Percentiles rank a stretch among this genome's conserved stretches.
Evolutionary conservation across 2,113 vertebrate genomes (phyloP).

Genomic region (Ptyas mucosa): DNA sequence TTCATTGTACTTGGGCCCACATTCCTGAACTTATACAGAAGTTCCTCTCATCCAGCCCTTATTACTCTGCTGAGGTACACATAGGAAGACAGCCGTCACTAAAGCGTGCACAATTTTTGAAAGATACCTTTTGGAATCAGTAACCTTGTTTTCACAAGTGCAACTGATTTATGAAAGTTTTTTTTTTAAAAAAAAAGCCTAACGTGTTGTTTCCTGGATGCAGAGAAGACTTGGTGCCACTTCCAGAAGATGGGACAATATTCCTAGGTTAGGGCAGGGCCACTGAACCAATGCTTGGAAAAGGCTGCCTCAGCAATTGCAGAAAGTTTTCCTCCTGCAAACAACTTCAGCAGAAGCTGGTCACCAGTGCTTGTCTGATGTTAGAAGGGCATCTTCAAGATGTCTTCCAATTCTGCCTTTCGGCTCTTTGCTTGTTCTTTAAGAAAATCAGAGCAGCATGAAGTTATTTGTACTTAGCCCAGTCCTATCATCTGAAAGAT

Average conservation of each 20-base stretch:
- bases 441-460: not conserved
- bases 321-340: not conserved
- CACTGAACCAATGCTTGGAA: not conserved
- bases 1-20: not conserved
- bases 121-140: not conserved
- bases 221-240: not conserved
- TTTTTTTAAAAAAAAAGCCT: not conserved
- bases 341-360: not conserved
- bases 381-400: not conserved
- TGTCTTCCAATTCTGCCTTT: not conserved
- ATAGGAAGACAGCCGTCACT: not conserved
- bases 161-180: not conserved
- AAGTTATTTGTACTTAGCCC: not conserved
- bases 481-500: not conserved
- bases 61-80: too few species aligned
- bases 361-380: not conserved
- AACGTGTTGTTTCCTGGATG: not conserved
- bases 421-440: not conserved
- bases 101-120: not conserved
- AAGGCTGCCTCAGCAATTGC: not conserved
- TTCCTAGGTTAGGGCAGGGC: not conserved
- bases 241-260: not conserved
- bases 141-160: not conserved
- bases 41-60: not conserved
- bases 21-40: not conserved